These are phyloP conservation scores for Argyresthia albistria DNA, from an alignment of 2,888 invertebrate species.

Conservation along the genomic window DNA sequence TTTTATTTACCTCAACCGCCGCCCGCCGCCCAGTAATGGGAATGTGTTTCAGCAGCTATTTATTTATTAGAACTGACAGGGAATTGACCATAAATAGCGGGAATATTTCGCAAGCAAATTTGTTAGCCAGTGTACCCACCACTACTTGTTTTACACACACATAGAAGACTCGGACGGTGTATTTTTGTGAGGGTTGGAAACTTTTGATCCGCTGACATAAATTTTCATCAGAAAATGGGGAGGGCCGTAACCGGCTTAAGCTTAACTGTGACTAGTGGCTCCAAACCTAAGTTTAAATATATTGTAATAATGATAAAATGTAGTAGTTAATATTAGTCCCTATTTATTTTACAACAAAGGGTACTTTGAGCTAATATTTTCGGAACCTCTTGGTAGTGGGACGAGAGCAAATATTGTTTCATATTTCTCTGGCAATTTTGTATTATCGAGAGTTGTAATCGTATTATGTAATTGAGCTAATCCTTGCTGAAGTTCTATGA, in stretches of 20 bases:
- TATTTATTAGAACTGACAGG: slow-evolving; percentile 46
- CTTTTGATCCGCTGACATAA: slow-evolving; percentile 71
- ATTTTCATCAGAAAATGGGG: slow-evolving; percentile 72
- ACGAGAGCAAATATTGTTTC: slow-evolving; percentile 58
- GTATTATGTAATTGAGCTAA: slow-evolving; percentile 22
- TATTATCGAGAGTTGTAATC: slow-evolving; percentile 48
- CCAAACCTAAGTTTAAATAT: slow-evolving; percentile 65
- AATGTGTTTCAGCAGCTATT: slow-evolving; percentile 27
- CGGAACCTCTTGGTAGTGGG: slow-evolving; percentile 29
- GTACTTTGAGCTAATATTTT: slow-evolving; percentile 46
- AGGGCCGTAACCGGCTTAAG: slow-evolving; percentile 70
- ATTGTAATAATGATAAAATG: slow-evolving; percentile 69
- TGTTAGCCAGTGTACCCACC: slow-evolving; percentile 23
- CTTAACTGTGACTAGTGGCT: slow-evolving; percentile 67
- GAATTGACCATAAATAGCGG: slow-evolving; percentile 37
- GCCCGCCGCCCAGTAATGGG: slow-evolving; percentile 16
- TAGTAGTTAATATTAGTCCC: slow-evolving; percentile 56
- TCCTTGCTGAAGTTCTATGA: no score
- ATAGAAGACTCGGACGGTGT: slow-evolving; percentile 13
- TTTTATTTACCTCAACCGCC: slow-evolving; percentile 36
- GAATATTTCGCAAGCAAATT: slow-evolving; percentile 34
- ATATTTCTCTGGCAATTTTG: slow-evolving; percentile 54
- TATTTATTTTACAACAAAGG: slow-evolving; percentile 56
- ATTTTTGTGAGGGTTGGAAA: slow-evolving; percentile 47
- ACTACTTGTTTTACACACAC: slow-evolving; percentile 19